These are phyloP conservation scores for Drosophila kuntzei DNA, from an alignment of 2,888 invertebrate genomes.

Conservation along the genomic window DNA sequence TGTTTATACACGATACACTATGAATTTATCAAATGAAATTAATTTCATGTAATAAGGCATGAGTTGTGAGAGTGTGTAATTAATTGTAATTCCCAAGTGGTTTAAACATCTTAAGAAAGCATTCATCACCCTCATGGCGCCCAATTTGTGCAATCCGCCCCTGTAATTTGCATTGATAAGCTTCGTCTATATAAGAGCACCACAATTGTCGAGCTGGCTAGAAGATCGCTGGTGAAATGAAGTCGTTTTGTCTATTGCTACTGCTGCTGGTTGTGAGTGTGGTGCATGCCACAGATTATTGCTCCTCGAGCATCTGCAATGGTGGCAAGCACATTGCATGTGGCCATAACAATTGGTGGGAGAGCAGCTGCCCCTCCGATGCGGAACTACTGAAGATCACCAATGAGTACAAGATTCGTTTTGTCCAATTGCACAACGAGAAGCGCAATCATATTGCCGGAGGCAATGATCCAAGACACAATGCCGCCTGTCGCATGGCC, in stretches of 20 bases:
- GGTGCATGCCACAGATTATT: slow-evolving; percentile 51
- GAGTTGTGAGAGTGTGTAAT: background rate
- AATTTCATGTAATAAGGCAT: background rate
- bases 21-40: background rate
- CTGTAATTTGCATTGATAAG: slow-evolving; percentile 2
- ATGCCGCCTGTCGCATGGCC: slow-evolving; percentile 43
- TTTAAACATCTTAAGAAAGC: background rate
- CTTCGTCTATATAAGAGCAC: slow-evolving; percentile 15
- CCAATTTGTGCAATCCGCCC: background rate
- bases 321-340: slow-evolving; percentile 52
- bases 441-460: slow-evolving; percentile 53
- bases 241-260: slow-evolving; percentile 6
- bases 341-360: slow-evolving; percentile 44
- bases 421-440: slow-evolving; percentile 43
- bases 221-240: slow-evolving; percentile 4
- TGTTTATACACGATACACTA: background rate
- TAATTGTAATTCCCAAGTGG: background rate
- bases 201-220: background rate
- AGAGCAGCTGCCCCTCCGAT: slow-evolving; percentile 38
- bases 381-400: slow-evolving; percentile 41
- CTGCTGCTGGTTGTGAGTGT: background rate
- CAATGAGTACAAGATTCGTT: slow-evolving; percentile 31
- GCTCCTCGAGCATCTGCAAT: slow-evolving; percentile 38
- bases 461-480: slow-evolving; percentile 39
- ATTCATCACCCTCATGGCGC: background rate